Percentiles rank a stretch among this genome's conserved stretches.
Conservation (phyloP, 2,888 invertebrate species). For the Diarsia dahlii region DNA sequence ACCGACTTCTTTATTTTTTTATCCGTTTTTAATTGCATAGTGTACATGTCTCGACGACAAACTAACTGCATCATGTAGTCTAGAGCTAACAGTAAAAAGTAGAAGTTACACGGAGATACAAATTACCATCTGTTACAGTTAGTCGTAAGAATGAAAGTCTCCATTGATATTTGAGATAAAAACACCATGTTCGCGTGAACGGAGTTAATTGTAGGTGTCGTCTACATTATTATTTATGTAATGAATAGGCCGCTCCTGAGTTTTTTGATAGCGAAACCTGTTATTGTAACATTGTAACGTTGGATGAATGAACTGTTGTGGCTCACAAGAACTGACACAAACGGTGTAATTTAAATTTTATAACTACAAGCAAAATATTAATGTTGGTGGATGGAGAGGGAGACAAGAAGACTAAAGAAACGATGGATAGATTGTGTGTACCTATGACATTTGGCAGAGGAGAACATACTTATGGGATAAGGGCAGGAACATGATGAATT, state of each 20-base stretch:
- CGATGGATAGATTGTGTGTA: no score
- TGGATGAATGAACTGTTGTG: constrained; percentile 52
- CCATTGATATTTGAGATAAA: constrained; percentile 58
- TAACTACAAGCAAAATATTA: no score
- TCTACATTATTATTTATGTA: constrained; percentile 47
- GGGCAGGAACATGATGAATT: no score
- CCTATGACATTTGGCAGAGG: no score
- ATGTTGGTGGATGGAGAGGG: no score
- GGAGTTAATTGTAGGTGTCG: constrained; percentile 48
- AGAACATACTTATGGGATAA: no score
- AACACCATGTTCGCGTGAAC: constrained; percentile 15
- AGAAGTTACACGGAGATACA: constrained; percentile 37
- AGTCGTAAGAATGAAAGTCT: constrained; percentile 61
- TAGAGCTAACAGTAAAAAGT: constrained; percentile 20
- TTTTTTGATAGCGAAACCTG: constrained; percentile 59
- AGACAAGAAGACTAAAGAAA: no score
- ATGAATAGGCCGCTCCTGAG: constrained; percentile 30
- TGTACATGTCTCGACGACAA: constrained; percentile 1
- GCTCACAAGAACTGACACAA: background rate
- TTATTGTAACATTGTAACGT: constrained; percentile 53
- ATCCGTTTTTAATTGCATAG: background rate
- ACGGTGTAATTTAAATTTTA: background rate
- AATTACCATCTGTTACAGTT: constrained; percentile 39
- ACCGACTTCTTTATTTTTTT: no score
- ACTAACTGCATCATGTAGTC: background rate